A percentile compares a stretch with the other conserved stretches of the same genome.
phyloP scores from a whole-genome alignment of 1,140 invertebrate genomes.

The Trichonephila clavipes region DNA sequence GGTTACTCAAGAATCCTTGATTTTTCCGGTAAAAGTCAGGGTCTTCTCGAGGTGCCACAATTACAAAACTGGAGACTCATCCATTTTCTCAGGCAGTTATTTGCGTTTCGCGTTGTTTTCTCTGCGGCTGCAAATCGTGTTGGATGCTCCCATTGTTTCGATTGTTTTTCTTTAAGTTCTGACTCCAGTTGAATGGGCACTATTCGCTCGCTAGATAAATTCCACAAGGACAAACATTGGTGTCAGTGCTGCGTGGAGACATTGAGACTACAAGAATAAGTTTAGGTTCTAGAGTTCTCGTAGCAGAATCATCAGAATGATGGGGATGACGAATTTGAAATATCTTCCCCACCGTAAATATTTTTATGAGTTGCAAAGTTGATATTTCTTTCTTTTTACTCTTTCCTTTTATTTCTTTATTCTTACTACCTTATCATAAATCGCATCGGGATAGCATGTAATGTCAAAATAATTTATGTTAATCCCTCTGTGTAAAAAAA shows the following conservation, averaged over 20 bases:
- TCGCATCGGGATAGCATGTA: neutral
- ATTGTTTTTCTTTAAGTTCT: conserved; percentile 4
- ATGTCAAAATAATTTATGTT: neutral
- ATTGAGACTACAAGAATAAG: neutral
- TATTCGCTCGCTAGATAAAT: neutral
- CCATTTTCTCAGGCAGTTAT: neutral
- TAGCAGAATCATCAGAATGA: neutral
- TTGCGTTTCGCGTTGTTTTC: conserved; percentile 25
- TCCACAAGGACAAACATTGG: conserved; percentile 10
- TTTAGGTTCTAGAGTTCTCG: neutral
- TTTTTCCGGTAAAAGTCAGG: conserved; percentile 21
- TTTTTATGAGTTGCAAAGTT: neutral
- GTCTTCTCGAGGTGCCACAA: neutral
- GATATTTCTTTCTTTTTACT: too few relatives aligned
- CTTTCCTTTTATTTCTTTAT: neutral
- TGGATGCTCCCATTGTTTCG: neutral
- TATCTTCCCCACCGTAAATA: neutral
- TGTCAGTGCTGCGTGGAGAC: conserved; percentile 3
- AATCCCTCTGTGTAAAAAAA: too few relatives aligned
- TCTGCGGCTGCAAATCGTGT: neutral
- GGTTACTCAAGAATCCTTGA: neutral
- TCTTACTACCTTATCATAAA: neutral
- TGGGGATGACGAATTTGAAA: neutral
- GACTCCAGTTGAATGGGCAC: neutral
- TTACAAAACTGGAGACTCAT: conserved; percentile 24